Evolutionary conservation across 2,888 invertebrate species (phyloP).

Genomic region (Andrena trimmerana): DNA sequence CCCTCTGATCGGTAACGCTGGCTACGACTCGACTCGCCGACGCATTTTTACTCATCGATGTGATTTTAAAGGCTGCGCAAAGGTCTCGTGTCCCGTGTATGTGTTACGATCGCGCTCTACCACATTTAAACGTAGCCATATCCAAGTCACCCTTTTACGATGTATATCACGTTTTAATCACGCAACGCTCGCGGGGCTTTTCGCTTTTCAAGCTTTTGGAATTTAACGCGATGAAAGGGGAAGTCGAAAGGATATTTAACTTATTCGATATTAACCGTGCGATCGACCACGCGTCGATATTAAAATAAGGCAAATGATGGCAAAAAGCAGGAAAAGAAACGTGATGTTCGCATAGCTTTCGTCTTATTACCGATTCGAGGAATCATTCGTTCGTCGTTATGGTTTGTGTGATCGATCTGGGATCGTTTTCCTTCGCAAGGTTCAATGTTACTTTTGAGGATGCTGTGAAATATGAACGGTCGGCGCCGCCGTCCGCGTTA

Average conservation of each 20-base stretch:
- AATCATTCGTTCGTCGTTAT: constrained; percentile 45
- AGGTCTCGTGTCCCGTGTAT: constrained; percentile 82
- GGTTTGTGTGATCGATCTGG: constrained; percentile 61
- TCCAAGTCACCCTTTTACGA: constrained; percentile 75
- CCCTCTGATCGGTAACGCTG: constrained; percentile 45
- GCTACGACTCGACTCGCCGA: constrained; percentile 63
- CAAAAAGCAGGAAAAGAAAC: constrained; percentile 30
- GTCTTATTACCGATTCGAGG: constrained; percentile 36
- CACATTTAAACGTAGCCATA: constrained; percentile 76
- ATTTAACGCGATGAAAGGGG: constrained; percentile 51
- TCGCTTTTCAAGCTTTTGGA: constrained; percentile 71
- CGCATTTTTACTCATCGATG: constrained; percentile 80
- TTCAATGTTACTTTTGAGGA: constrained; percentile 66
- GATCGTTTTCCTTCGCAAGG: constrained; percentile 63
- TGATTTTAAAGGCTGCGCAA: constrained; percentile 82
- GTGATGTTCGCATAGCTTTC: constrained; percentile 56
- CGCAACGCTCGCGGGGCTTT: constrained; percentile 66
- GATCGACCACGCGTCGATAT: constrained; percentile 43
- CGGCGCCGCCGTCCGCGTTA: constrained; percentile 64
- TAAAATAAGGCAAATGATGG: constrained; percentile 20
- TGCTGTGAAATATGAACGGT: constrained; percentile 64
- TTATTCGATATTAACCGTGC: constrained; percentile 61
- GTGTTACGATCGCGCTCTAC: constrained; percentile 81
- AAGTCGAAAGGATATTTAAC: constrained; percentile 47
- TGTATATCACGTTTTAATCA: constrained; percentile 74